Percentiles rank a stretch among this genome's conserved stretches.
Conservation (phyloP, 1,140 invertebrate genomes). For the Lepidurus packardi region DNA sequence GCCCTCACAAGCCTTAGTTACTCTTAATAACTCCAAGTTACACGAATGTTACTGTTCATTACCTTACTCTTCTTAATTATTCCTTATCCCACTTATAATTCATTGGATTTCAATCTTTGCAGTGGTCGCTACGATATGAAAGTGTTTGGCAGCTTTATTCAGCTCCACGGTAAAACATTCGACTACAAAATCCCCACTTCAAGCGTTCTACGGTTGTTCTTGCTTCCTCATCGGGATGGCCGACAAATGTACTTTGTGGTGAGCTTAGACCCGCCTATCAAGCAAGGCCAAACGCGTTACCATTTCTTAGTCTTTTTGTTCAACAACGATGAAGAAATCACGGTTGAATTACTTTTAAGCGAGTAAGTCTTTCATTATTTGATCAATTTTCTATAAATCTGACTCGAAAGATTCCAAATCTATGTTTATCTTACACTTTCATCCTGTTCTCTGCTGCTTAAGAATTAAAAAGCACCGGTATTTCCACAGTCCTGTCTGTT, state of each 20-base stretch:
- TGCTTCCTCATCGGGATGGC: conserved; percentile 95
- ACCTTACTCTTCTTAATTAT: neutral
- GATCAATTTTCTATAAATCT: conserved; percentile 27
- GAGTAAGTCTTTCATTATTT: conserved; percentile 59
- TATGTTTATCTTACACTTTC: neutral
- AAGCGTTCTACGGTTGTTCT: conserved; percentile 86
- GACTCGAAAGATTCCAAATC: neutral
- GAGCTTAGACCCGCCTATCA: conserved; percentile 96
- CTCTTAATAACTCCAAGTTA: neutral
- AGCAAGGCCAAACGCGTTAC: conserved; percentile 96
- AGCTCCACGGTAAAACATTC: conserved; percentile 99
- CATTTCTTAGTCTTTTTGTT: conserved; percentile 94
- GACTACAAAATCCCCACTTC: conserved; percentile 99
- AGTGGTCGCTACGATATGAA: conserved; percentile 99
- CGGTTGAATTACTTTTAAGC: conserved; percentile 83
- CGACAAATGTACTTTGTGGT: conserved; percentile 98
- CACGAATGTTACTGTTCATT: too few species aligned
- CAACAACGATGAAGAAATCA: conserved; percentile 78
- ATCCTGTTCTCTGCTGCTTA: neutral
- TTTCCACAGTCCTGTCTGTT: neutral
- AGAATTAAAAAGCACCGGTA: neutral
- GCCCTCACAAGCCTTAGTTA: conserved; percentile 23
- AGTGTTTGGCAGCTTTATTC: conserved; percentile 94
- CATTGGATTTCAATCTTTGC: conserved; percentile 45
- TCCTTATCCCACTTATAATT: conserved; percentile 24